Percentiles rank a stretch among this genome's conserved stretches.
Conservation (phyloP, 2,113 vertebrate species). For the Phaethornis superciliosus region DNA sequence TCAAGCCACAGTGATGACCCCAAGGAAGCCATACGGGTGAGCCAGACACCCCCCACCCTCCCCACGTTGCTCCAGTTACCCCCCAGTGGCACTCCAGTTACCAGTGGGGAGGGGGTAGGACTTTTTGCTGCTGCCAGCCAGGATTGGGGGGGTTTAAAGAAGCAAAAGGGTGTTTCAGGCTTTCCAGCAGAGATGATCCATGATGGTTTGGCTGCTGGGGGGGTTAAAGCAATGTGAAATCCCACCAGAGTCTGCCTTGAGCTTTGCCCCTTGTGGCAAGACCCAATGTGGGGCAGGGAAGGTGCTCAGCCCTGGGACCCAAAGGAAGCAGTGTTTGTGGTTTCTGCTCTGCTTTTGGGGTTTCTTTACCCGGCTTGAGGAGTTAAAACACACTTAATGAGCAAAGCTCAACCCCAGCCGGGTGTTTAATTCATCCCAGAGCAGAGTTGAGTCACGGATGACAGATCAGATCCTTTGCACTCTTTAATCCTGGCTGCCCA, state of each 20-base stretch:
- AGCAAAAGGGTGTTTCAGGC: fast-evolving
- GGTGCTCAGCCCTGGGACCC: neutral
- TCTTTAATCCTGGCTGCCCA: neutral
- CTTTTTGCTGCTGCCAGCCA: neutral
- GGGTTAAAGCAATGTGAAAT: neutral
- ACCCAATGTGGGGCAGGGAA: fast-evolving
- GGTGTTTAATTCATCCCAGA: neutral
- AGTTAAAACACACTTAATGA: neutral
- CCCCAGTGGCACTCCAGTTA: neutral
- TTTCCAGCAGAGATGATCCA: neutral
- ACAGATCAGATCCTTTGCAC: neutral
- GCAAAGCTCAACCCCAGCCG: neutral
- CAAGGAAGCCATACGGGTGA: slow-evolving; percentile 86
- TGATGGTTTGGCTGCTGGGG: neutral
- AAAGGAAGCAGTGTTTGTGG: neutral
- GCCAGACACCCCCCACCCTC: neutral
- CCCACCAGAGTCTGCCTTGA: neutral
- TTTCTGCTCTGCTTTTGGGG: too few species aligned
- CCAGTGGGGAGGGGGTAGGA: fast-evolving
- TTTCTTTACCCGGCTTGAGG: neutral
- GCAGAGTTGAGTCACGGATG: fast-evolving
- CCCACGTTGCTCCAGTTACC: neutral
- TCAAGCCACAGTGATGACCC: slow-evolving; percentile 80
- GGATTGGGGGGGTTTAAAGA: neutral
- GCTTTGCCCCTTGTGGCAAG: neutral